Evolutionary conservation across 2,113 vertebrate genomes (phyloP).

Genomic region (Megaceryle torquata): DNA sequence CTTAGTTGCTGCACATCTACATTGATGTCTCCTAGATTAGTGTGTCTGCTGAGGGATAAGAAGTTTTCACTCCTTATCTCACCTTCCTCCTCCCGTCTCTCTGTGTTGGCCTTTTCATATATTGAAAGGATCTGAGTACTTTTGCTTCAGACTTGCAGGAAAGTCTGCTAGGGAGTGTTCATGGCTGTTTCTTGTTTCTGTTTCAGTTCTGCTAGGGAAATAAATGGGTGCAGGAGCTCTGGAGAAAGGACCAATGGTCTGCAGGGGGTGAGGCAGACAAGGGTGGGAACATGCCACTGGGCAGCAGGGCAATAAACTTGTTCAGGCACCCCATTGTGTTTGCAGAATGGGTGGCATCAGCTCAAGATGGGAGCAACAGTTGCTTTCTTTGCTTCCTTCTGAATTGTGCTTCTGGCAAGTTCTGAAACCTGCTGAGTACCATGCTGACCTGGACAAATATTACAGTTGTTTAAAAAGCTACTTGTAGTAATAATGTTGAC

Average conservation of each 20-base stretch:
- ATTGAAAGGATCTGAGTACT: not conserved
- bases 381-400: not conserved
- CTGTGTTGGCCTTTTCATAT: rapidly evolving
- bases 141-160: not conserved
- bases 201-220: not conserved
- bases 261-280: not conserved
- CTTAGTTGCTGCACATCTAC: not conserved
- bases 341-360: not conserved
- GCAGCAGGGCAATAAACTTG: not conserved
- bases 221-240: not conserved
- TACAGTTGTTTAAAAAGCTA: not conserved
- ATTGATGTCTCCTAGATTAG: not conserved
- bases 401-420: not conserved
- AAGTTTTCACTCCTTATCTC: not conserved
- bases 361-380: not conserved
- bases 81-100: not conserved
- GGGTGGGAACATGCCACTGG: rapidly evolving
- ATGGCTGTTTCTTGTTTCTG: not conserved
- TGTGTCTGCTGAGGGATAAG: not conserved
- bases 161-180: not conserved
- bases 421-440: conserved; percentile 8
- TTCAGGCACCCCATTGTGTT: not conserved
- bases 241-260: not conserved
- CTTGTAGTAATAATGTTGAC: not conserved
- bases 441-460: conserved; percentile 12